phyloP scores from a whole-genome alignment of 2,113 vertebrate species.

The Melospiza georgiana region DNA sequence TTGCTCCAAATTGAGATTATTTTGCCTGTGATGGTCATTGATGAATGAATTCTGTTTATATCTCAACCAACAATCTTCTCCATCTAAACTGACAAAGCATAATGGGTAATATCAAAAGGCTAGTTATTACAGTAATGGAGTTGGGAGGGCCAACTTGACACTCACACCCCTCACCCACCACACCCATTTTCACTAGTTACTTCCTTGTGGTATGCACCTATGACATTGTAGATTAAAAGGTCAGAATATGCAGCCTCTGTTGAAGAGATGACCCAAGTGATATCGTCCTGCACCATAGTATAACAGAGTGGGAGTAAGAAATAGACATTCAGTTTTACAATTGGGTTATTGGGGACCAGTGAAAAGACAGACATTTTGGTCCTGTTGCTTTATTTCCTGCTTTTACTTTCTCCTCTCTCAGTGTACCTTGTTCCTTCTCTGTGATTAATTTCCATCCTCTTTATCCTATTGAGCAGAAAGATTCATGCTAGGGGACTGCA shows the following conservation, averaged over 20 bases:
- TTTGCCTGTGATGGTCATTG: neutral
- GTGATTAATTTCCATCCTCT: neutral
- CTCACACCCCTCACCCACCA: no score
- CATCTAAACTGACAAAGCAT: neutral
- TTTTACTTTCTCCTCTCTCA: neutral
- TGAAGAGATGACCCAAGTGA: neutral
- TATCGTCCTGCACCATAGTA: neutral
- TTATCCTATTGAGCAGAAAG: neutral
- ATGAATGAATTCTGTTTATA: neutral
- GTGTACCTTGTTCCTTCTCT: neutral
- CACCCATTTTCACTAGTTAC: neutral
- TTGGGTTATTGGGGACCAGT: neutral
- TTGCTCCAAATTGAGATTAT: neutral
- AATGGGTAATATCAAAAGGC: neutral
- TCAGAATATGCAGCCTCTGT: neutral
- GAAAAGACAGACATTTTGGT: neutral
- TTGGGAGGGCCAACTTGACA: neutral
- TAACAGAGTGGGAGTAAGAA: neutral
- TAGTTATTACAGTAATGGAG: neutral
- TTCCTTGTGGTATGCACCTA: fast-evolving
- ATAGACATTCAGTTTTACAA: neutral
- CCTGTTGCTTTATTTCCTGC: neutral
- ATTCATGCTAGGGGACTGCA: neutral
- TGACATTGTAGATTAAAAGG: neutral
- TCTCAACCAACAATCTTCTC: neutral